phyloP scores from a whole-genome alignment of 2,797 vertebrate genomes.

The Cynodonichthys magdalenae region DNA sequence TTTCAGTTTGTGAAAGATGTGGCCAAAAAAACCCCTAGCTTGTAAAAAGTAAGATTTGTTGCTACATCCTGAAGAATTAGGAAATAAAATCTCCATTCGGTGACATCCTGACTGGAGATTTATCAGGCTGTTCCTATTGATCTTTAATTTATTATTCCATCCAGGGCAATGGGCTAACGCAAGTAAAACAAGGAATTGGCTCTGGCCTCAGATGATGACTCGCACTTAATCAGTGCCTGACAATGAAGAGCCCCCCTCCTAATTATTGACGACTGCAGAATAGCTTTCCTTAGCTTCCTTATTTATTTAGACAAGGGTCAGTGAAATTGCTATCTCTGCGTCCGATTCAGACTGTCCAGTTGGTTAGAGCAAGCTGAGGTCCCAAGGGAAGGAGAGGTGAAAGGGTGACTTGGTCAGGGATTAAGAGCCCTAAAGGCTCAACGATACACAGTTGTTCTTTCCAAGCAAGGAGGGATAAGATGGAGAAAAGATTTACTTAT shows the following conservation, averaged over 20 bases:
- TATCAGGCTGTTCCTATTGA: constrained; percentile 62
- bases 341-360: constrained; percentile 27
- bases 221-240: constrained; percentile 65
- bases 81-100: constrained; percentile 40
- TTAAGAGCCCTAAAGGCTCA: constrained; percentile 32
- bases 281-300: constrained; percentile 25
- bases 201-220: constrained; percentile 55
- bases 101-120: constrained; percentile 26
- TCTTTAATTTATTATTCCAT: constrained; percentile 60
- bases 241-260: constrained; percentile 48
- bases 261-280: constrained; percentile 62
- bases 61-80: constrained; percentile 35
- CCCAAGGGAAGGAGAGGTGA: constrained; percentile 52
- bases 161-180: constrained; percentile 43
- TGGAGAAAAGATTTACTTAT: constrained; percentile 50
- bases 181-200: constrained; percentile 46
- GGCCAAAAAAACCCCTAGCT: constrained; percentile 25
- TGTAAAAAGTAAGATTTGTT: constrained; percentile 48
- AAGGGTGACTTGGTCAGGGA: constrained; percentile 35
- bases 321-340: constrained; percentile 38
- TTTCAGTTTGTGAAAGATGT: constrained; percentile 10
- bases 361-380: constrained; percentile 44
- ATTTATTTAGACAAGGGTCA: constrained; percentile 49
- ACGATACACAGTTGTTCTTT: constrained; percentile 36
- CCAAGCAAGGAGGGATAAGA: constrained; percentile 25